Base-by-base conservation (phyloP, 2,113 vertebrate genomes). In the Amazona vittata region DNA sequence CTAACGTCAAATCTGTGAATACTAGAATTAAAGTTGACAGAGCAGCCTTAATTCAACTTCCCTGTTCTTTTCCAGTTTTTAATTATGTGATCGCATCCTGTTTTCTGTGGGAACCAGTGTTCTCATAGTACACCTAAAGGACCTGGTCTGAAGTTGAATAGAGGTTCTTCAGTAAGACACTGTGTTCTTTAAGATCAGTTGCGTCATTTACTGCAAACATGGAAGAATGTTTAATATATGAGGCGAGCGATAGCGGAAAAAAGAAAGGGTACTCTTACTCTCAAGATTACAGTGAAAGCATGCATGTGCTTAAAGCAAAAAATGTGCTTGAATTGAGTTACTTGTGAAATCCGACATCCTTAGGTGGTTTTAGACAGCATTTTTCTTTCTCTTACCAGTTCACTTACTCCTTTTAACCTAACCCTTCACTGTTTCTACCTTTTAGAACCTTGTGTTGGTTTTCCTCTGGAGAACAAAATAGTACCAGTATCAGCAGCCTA, bases 311-410 rank as follows among this genome's bases (percentile, higher is more conserved):
- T 91, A 57, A 59, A 96, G 81, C 39, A 76, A 80, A 92, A 93
- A 93, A 57, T n/a, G 29, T 57, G 25, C 59, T 77, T 80, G 49
- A 80, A 52, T 68, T 82, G 57, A 85, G 44, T 91, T 94, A 53
- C 75, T 88, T 95, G 50, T 89, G 94, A 91, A 94, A 88, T 69
- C 78, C 60, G 83, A 31, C 52, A 46, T 85, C 31, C 85, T 80
- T 82, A 87, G 74, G 33, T 73, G 74, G 12, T 16, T 74, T 95
- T 80, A 74, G 64, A 49, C 35, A 85, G 37, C n/a, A 62, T 63
- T 95, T 88, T 59, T 95, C 57, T 39, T 87, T 85, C 49, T 57
- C 44, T 44, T 83, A 21, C 28, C 57, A 49, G 17, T 62, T 91
- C 35, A 14, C 28, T 81, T 82, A 50, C n/a, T 83, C 1, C 2